Conservation (phyloP, 2,888 invertebrate genomes). For the Lasioglossum oenotherae region DNA sequence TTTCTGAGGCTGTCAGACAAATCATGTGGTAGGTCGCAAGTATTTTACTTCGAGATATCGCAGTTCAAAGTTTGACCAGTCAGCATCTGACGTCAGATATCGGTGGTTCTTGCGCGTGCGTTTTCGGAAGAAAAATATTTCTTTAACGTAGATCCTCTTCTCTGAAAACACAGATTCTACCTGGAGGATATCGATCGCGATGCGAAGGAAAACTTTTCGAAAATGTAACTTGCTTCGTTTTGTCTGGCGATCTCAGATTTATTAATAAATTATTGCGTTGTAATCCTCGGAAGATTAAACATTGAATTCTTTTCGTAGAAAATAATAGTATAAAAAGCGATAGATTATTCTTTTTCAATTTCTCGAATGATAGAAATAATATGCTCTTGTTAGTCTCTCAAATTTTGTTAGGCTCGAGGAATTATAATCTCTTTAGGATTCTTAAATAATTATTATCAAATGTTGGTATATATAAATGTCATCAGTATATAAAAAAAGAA, state of each 20-base stretch:
- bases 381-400: neutral
- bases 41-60: neutral
- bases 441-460: neutral
- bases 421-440: neutral
- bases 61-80: neutral
- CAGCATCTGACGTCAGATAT: neutral
- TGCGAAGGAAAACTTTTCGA: neutral
- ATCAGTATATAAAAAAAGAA: neutral
- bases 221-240: neutral
- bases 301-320: neutral
- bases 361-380: neutral
- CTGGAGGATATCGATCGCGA: neutral
- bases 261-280: neutral
- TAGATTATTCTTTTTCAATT: neutral
- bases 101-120: neutral
- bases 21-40: neutral
- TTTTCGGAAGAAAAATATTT: neutral
- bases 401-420: neutral
- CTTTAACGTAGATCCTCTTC: neutral
- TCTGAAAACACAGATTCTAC: neutral
- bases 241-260: neutral
- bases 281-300: neutral
- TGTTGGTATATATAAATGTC: neutral
- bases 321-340: neutral
- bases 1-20: neutral